Evolutionary conservation across 2,113 vertebrate species (phyloP).

Genomic region (Rhineura floridana): DNA sequence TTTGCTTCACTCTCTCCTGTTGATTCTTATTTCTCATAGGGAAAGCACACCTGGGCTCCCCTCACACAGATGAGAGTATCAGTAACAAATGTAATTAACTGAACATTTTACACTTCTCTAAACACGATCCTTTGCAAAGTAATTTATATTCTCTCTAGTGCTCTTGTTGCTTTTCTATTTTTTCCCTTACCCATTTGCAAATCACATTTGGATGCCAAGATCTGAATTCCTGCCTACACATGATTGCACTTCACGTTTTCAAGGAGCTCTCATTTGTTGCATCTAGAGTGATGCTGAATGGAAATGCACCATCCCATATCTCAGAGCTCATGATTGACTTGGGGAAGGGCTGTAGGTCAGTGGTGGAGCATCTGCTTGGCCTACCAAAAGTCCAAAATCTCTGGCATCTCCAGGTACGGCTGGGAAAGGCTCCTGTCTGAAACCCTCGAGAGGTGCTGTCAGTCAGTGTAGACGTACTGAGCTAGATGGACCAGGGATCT

Average conservation of each 20-base stretch:
- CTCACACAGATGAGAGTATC: slow-evolving; percentile 12
- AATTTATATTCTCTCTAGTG: background rate
- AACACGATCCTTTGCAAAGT: background rate
- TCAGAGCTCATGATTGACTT: background rate
- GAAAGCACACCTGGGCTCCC: slow-evolving; percentile 12
- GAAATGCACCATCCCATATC: background rate
- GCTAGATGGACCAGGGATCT: too few relatives aligned
- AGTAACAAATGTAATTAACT: slow-evolving; percentile 30
- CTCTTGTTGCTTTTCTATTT: background rate
- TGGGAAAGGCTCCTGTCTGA: background rate
- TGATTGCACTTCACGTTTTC: slow-evolving; percentile 15
- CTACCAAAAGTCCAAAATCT: background rate
- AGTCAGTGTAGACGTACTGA: background rate
- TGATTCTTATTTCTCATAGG: background rate
- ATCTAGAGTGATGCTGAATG: background rate
- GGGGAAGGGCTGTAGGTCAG: background rate
- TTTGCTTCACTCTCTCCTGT: background rate
- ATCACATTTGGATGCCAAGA: background rate
- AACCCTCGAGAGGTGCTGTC: background rate
- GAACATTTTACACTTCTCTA: background rate
- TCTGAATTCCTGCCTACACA: slow-evolving; percentile 2
- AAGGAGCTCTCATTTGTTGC: background rate
- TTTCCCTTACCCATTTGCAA: fast-evolving
- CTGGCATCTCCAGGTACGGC: background rate
- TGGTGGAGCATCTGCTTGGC: background rate